phyloP scores from a whole-genome alignment of 2,113 vertebrate species.

The Actenoides lindsayi region DNA sequence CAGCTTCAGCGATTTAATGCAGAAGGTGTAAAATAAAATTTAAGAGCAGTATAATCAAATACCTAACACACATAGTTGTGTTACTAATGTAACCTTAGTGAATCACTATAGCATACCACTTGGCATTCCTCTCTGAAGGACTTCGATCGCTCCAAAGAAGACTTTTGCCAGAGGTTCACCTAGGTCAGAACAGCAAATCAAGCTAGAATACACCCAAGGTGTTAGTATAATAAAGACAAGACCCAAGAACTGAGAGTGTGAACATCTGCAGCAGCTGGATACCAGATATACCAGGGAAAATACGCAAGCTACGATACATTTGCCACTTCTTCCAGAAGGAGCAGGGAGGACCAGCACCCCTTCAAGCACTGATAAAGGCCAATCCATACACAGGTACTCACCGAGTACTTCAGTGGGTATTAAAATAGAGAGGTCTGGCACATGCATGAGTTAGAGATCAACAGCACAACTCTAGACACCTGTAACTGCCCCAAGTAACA shows the following conservation, averaged over 20 bases:
- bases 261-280: neutral
- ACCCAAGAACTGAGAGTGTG: neutral
- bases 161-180: neutral
- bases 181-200: neutral
- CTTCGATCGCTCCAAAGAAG: neutral
- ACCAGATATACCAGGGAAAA: neutral
- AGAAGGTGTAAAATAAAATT: neutral
- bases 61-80: neutral
- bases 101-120: neutral
- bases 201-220: neutral
- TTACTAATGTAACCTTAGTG: neutral
- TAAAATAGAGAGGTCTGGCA: neutral
- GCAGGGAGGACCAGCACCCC: neutral
- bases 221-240: neutral
- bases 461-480: neutral
- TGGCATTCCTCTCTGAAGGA: neutral
- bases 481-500: neutral
- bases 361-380: neutral
- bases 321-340: neutral
- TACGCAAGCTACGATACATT: neutral
- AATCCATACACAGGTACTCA: neutral
- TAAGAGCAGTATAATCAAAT: neutral
- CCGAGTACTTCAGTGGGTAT: neutral
- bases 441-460: neutral
- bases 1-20: neutral